Evolutionary conservation across 2,113 vertebrate genomes (phyloP).

Genomic region (Piaya cayana): DNA sequence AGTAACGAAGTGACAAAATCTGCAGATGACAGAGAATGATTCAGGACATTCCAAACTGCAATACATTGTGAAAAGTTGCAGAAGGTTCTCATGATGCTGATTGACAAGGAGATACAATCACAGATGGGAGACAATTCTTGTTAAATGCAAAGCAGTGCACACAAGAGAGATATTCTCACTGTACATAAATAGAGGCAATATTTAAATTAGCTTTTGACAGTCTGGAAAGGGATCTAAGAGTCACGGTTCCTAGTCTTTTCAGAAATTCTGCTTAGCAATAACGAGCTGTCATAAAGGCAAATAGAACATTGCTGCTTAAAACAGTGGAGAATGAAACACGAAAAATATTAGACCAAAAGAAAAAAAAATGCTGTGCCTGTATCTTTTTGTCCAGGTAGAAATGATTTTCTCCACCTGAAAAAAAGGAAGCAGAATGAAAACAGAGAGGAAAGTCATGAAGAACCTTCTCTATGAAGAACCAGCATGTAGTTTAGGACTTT

Average conservation of each 20-base stretch:
- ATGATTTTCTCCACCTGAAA: neutral
- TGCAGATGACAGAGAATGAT: neutral
- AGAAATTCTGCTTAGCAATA: neutral
- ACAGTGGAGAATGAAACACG: rapidly evolving
- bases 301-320: neutral
- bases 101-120: neutral
- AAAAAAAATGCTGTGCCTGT: neutral
- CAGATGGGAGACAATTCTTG: neutral
- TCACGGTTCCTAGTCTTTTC: neutral
- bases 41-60: neutral
- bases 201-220: neutral
- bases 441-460: neutral
- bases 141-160: neutral
- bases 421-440: neutral
- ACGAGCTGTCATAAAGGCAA: neutral
- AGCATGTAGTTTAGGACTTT: neutral
- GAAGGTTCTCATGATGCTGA: neutral
- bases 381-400: neutral
- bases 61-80: neutral
- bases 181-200: neutral
- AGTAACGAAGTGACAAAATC: neutral
- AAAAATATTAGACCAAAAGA: neutral
- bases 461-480: neutral
- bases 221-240: neutral
- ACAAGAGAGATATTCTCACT: neutral